phyloP scores from a whole-genome alignment of 1,140 invertebrate species.

The Probaryconus sp. region DNA sequence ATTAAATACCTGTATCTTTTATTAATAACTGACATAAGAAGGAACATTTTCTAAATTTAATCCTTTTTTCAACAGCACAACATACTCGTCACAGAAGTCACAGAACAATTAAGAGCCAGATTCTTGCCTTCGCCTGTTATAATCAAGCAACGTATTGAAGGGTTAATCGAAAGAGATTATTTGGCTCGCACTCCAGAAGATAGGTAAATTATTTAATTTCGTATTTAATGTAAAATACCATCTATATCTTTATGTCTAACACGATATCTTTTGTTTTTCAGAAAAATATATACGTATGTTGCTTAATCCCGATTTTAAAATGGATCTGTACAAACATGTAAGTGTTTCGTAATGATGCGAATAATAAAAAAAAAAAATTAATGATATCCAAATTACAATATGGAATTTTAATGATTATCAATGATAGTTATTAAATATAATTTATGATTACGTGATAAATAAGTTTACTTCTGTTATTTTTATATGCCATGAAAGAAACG shows the following conservation, averaged over 20 bases:
- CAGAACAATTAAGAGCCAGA: constrained; percentile 95
- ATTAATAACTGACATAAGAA: constrained; percentile 7
- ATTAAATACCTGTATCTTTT: not conserved
- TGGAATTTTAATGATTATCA: constrained; percentile 27
- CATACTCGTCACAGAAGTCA: constrained; percentile 97
- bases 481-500: constrained; percentile 34
- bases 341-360: constrained; percentile 68
- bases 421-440: constrained; percentile 39
- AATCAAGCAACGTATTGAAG: constrained; percentile 99
- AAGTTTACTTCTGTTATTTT: constrained; percentile 44
- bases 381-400: constrained; percentile 37
- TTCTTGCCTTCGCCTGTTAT: constrained; percentile 98
- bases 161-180: constrained; percentile 99
- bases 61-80: constrained; percentile 84
- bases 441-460: constrained; percentile 36
- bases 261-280: constrained; percentile 68
- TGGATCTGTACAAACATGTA: constrained; percentile 77
- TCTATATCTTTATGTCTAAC: not conserved
- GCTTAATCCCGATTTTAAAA: constrained; percentile 82
- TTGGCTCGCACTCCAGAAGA: constrained; percentile 97
- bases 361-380: constrained; percentile 51
- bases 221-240: not conserved
- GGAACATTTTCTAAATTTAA: not conserved
- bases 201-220: constrained; percentile 79
- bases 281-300: constrained; percentile 95